phyloP scores from a whole-genome alignment of 2,113 vertebrate species.

The Pitta sordida region DNA sequence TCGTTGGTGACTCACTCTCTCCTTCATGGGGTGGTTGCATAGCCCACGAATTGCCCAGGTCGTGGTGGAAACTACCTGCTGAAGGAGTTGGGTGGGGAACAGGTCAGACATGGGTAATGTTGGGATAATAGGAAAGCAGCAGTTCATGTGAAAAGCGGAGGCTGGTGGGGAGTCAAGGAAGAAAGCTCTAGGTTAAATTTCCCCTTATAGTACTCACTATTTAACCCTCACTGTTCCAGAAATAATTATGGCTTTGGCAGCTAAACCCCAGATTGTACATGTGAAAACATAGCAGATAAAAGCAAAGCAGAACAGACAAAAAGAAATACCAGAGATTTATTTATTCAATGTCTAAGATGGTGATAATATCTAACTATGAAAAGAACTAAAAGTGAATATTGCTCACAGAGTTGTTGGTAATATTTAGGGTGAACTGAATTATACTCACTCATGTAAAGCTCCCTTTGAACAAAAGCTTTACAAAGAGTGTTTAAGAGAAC shows the following conservation, averaged over 20 bases:
- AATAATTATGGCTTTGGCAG: not conserved
- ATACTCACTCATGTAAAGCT: not conserved
- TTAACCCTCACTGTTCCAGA: conserved; percentile 3
- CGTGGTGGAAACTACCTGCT: conserved; percentile 18
- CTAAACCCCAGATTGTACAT: not conserved
- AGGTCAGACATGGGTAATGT: not conserved
- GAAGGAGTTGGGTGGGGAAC: not conserved
- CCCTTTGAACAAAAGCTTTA: conserved; percentile 32
- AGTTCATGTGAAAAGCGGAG: not conserved
- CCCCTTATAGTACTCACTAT: not conserved
- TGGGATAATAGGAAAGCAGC: not conserved
- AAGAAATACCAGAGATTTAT: not conserved
- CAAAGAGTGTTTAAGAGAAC: not conserved
- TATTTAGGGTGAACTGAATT: not conserved
- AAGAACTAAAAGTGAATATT: not conserved
- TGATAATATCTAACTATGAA: conserved; percentile 12
- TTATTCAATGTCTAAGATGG: not conserved
- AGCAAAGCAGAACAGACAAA: not conserved
- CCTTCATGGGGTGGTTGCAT: not conserved
- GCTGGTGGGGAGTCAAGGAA: not conserved
- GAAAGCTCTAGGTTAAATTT: not conserved
- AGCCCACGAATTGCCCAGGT: not conserved
- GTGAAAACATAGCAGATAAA: conserved; percentile 2
- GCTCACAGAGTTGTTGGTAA: not conserved
- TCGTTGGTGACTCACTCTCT: conserved; percentile 18